Percentiles rank a stretch among this genome's conserved stretches.
phyloP scores from a whole-genome alignment of 2,113 vertebrate species.

The Dromiciops gliroides region DNA sequence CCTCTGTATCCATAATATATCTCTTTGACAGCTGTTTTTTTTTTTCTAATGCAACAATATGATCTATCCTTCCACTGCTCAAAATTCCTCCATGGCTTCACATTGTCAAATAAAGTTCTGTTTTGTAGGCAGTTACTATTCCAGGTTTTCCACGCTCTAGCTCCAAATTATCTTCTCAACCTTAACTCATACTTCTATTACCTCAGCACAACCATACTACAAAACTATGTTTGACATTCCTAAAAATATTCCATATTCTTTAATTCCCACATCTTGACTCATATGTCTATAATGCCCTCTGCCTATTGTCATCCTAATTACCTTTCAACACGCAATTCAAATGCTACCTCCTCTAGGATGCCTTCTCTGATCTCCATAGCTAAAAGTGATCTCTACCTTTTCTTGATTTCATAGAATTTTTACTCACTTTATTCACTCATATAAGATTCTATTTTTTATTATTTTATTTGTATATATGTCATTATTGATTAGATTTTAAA shows the following conservation, averaged over 20 bases:
- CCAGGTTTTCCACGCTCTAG: not conserved
- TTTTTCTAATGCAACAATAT: not conserved
- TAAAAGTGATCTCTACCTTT: not conserved
- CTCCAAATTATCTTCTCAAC: not conserved
- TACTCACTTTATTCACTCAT: not conserved
- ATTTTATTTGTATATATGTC: not conserved
- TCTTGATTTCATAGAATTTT: not conserved
- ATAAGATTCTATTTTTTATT: not conserved
- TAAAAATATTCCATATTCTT: not conserved
- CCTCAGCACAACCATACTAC: not conserved
- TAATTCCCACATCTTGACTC: not conserved
- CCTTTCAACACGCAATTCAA: not conserved
- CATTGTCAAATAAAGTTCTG: not conserved
- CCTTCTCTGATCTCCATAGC: not conserved
- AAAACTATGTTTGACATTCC: not conserved
- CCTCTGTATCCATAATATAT: not conserved
- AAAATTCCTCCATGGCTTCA: not conserved
- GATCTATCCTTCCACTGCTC: not conserved
- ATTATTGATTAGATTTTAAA: not conserved
- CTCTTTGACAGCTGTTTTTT: not conserved
- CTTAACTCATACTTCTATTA: not conserved
- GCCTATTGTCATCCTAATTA: not conserved
- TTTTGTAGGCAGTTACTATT: not conserved
- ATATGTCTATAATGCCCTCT: not conserved
- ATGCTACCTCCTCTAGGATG: not conserved